Evolutionary conservation across 92 coral and sea anemone species (phyloP).

Genomic region (Phenganax subtilis): DNA sequence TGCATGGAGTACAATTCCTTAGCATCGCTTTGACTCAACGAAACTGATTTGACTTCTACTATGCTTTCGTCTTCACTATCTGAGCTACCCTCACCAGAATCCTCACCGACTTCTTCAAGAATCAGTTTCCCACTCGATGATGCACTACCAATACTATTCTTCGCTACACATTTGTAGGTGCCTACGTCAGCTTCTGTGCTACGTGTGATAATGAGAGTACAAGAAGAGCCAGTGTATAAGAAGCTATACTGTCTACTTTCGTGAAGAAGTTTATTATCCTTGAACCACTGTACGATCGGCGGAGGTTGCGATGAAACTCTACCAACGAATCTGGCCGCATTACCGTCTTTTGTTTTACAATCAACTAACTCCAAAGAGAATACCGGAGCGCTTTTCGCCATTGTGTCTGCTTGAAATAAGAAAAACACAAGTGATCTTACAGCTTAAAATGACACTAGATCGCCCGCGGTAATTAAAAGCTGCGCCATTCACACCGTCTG

Average conservation of each 20-base stretch:
- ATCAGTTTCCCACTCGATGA: slow-evolving; percentile 72
- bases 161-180: slow-evolving; percentile 87
- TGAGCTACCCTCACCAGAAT: slow-evolving; percentile 63
- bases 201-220: slow-evolving; percentile 86
- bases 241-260: slow-evolving; percentile 96
- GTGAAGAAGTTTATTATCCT: slow-evolving; percentile 69
- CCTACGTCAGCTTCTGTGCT: slow-evolving; percentile 92
- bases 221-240: slow-evolving; percentile 85
- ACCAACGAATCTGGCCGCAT: slow-evolving; percentile 96
- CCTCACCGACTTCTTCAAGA: slow-evolving; percentile 65
- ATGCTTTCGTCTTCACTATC: slow-evolving; percentile 66
- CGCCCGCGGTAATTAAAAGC: slow-evolving; percentile 5
- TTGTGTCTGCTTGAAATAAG: slow-evolving; percentile 26
- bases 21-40: slow-evolving; percentile 59
- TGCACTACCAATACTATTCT: slow-evolving; percentile 78
- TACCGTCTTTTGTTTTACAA: slow-evolving; percentile 89
- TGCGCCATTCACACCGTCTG: not conserved
- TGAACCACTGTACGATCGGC: slow-evolving; percentile 93
- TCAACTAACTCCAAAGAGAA: slow-evolving; percentile 74
- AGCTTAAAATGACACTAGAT: not conserved
- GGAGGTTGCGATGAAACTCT: slow-evolving; percentile 86
- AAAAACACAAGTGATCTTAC: not conserved
- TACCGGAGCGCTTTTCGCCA: slow-evolving; percentile 95
- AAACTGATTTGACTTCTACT: slow-evolving; percentile 53
- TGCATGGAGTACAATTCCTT: slow-evolving; percentile 71